Percentiles rank a stretch among this genome's conserved stretches.
phyloP scores from a whole-genome alignment of 2,888 invertebrate species.

The Harpalus rubripes region DNA sequence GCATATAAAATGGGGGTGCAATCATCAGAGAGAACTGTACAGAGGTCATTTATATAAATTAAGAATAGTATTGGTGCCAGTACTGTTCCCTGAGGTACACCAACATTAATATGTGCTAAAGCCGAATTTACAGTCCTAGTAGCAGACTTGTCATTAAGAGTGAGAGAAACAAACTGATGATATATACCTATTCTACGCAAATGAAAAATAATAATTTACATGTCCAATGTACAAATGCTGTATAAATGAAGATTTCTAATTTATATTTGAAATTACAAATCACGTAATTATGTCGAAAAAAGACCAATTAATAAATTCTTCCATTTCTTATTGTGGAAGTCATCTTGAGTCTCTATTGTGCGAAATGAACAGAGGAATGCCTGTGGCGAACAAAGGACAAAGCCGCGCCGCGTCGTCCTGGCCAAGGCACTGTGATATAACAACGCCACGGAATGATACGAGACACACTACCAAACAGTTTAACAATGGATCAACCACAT shows the following conservation, averaged over 20 bases:
- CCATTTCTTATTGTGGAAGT: conserved; percentile 43
- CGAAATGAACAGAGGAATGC: conserved; percentile 46
- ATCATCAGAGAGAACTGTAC: no score
- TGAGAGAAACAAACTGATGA: no score
- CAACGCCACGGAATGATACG: conserved; percentile 21
- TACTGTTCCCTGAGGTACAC: no score
- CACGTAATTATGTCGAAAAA: conserved; percentile 28
- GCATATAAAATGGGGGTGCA: no score
- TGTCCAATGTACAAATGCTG: no score
- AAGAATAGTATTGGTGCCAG: no score
- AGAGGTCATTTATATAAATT: no score
- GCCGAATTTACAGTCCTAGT: no score
- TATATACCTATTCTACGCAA: no score
- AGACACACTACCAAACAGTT: conserved; percentile 41
- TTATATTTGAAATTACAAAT: conserved; percentile 21
- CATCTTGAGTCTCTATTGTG: conserved; percentile 49
- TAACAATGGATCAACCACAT: conserved; percentile 49
- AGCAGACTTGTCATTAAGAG: no score
- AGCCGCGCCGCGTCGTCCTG: background rate
- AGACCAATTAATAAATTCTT: conserved; percentile 39
- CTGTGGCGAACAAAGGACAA: conserved; percentile 17
- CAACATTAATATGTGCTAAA: no score
- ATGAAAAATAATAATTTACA: no score
- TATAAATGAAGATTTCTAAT: background rate
- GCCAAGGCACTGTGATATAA: conserved; percentile 9